Evolutionary conservation across 1,140 invertebrate species (phyloP), one percentile per base, ranked within the genome.

Genomic region (Holcopasites calliopsidis): DNA sequence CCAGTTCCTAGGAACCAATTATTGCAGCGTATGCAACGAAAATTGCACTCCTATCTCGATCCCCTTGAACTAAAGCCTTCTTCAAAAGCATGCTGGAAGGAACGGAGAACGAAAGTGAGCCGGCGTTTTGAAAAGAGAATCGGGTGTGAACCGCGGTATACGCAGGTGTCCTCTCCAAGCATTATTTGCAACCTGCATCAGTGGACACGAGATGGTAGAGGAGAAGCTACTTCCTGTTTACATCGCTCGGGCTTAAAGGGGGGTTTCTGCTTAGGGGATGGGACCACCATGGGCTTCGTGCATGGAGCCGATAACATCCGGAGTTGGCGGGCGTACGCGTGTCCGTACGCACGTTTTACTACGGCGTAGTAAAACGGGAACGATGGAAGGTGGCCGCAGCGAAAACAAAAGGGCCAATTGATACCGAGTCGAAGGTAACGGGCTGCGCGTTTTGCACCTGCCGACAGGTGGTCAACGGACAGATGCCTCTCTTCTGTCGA

Each of bases 391-490:
- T 50, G 57, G 38, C 61, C 68, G 49, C 16, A 47, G 62, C 62
- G 78, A 79, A 86, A 86, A 86, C 80, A 88, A 84, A 87, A 81
- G 79, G 65, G 81, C 77, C 85, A 87, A 88, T 88, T 86, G 87
- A 88, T 87, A 86, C 82, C 62, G 73, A 77, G 40, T 69, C 62
- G 49, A 69, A 80, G 77, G 76, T 78, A 77, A 76, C 76, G 76
- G 79, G 64, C 54, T 65, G 62, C 71, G 77, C 87, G 87, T 78
- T 79, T 76, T 65, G 79, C 88, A 89, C 87, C 87, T 89, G 88
- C 86, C 86, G 87, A 86, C 88, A 89, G 88, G 84, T 89, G 88
- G 87, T 68, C 82, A 79, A 58, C 82, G 85, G 85, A 83, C 82
- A 87, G 86, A 87, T 88, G 87, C 78, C 33, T 60, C 66, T 42